Evolutionary conservation across 1,140 invertebrate genomes (phyloP).

Genomic region (Trichogramma pretiosum): DNA sequence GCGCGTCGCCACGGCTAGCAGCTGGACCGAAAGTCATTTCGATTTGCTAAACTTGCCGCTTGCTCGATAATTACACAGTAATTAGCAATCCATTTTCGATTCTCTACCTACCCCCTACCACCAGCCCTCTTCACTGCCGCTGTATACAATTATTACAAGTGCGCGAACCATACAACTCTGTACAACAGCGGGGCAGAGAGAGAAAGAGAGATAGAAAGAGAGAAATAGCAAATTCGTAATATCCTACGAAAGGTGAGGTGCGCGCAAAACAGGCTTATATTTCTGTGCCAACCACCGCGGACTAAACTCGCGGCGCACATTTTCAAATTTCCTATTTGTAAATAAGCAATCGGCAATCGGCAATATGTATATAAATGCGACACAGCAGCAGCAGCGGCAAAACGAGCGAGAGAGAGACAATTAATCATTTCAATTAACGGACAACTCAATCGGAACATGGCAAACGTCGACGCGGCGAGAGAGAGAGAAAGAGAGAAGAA

Average conservation of each 20-base stretch:
- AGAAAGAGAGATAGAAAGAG: no score
- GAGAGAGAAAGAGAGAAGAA: no score
- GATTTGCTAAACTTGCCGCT: constrained; percentile 24
- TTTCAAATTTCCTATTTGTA: constrained; percentile 50
- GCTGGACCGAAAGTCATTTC: constrained; percentile 36
- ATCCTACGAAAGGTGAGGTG: constrained; percentile 43
- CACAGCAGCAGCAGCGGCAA: constrained; percentile 7
- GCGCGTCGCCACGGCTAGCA: not conserved
- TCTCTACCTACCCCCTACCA: constrained; percentile 34
- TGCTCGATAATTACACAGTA: constrained; percentile 44
- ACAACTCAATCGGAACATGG: constrained; percentile 45
- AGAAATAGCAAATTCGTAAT: constrained; percentile 49
- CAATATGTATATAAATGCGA: no score
- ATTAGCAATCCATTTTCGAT: constrained; percentile 49
- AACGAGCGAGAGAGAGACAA: constrained; percentile 32
- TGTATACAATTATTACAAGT: no score
- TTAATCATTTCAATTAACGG: constrained; percentile 48
- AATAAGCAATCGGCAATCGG: constrained; percentile 48
- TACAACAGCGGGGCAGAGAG: no score
- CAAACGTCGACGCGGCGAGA: no score
- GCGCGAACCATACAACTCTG: no score
- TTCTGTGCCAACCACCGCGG: constrained; percentile 6
- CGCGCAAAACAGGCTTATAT: constrained; percentile 10
- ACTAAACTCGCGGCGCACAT: constrained; percentile 33
- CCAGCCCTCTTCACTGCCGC: no score